Base-by-base conservation (phyloP, 2,113 vertebrate genomes). In the Nymphicus hollandicus region DNA sequence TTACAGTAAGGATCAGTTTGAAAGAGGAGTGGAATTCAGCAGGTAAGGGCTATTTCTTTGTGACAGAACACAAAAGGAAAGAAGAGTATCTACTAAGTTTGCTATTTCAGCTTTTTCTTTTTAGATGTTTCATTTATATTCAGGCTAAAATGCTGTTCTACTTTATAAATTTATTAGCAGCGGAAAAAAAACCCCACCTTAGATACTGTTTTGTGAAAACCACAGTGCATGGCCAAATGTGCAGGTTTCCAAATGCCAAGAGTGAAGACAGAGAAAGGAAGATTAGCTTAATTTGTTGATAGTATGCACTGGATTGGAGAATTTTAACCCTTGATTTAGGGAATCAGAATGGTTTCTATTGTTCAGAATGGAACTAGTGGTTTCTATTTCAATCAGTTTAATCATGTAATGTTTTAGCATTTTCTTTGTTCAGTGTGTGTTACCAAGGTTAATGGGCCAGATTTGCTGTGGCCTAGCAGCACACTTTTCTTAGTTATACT, bases 191-290 rank as follows among this genome's bases (percentile, higher is more conserved):
- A 15, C 0, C 1, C 9, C 56, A 58, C 22, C 33, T 63, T 71
- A n/a, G 17, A 19, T 63, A 10, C 6, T 55, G 4, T 28, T 86
- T 80, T 93, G 11, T 81, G 31, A 43, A 71, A 58, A 71, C 13
- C 2, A 37, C 13, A 39, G 6, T 18, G 3, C 0, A 1, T 52
- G 83, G 39, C 14, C 3, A 55, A 63, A 61, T 35, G 16, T 5
- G 15, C 53, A 29, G 9, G 13, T 23, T 82, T 76, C 13, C 24
- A 80, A 43, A 20, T 74, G 10, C 8, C 1, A n/a, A 24, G 10
- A 65, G 14, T 68, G 16, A 64, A 86, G 78, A 64, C 12, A 43
- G 8, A n/a, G 18, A 25, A 52, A 43, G 25, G 41, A 43, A 81
- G 79, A 22, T 7, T 23, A 27, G 9, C 8, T 65, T 2, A 4